Conservation (phyloP, 1,140 invertebrate species). For the Drosophila navojoa region DNA sequence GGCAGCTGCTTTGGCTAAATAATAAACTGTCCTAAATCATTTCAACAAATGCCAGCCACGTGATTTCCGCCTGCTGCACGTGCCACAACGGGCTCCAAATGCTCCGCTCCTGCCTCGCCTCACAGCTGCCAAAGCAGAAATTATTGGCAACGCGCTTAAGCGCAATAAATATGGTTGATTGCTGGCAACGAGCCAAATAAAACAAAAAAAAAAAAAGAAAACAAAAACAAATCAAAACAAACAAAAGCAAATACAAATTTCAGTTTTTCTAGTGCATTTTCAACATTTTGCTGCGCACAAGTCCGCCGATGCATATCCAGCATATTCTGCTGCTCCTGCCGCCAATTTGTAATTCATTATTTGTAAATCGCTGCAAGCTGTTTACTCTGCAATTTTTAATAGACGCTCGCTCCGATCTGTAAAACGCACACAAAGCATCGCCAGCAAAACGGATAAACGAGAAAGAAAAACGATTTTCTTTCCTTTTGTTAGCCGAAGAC, state of each 20-base stretch:
- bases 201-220: slow-evolving; percentile 21
- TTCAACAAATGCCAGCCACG: slow-evolving; percentile 72
- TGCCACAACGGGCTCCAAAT: slow-evolving; percentile 39
- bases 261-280: not conserved
- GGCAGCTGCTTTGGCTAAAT: slow-evolving; percentile 51
- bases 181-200: slow-evolving; percentile 64
- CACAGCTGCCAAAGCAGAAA: slow-evolving; percentile 63
- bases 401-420: slow-evolving; percentile 43
- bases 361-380: slow-evolving; percentile 61
- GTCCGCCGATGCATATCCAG: not conserved
- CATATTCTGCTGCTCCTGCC: slow-evolving; percentile 21
- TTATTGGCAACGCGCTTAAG: slow-evolving; percentile 79
- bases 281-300: slow-evolving; percentile 1
- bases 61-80: slow-evolving; percentile 70
- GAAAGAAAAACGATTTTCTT: not conserved
- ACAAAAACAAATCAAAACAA: too few relatives aligned
- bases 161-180: slow-evolving; percentile 78
- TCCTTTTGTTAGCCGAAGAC: not conserved
- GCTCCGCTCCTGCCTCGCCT: not conserved
- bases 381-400: slow-evolving; percentile 68
- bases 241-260: slow-evolving; percentile 2
- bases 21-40: slow-evolving; percentile 74
- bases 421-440: not conserved
- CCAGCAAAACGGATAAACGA: slow-evolving; percentile 20
- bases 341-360: slow-evolving; percentile 69